Percentiles rank a stretch among this genome's conserved stretches.
Evolutionary conservation across 2,797 vertebrate genomes (phyloP).

Genomic region (Pithecia hirsuta): DNA sequence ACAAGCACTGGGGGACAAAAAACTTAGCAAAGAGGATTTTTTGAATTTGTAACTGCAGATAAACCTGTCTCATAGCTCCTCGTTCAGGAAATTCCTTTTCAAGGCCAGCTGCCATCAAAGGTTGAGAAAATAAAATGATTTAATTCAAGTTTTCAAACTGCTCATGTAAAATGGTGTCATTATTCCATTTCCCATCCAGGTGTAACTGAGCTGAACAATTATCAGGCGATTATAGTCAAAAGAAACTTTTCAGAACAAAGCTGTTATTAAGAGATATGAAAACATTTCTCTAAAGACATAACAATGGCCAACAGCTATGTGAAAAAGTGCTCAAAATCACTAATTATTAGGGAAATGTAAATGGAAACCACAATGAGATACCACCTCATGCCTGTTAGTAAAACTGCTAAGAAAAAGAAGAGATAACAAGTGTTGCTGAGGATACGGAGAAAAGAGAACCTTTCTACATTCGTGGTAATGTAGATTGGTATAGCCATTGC

Average conservation of each 20-base stretch:
- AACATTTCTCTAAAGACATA: not conserved
- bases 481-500: not conserved
- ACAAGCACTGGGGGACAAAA: not conserved
- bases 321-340: not conserved
- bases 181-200: constrained; percentile 23
- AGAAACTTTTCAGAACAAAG: constrained; percentile 40
- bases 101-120: not conserved
- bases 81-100: constrained; percentile 37
- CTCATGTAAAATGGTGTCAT: not conserved
- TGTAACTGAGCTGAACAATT: not conserved
- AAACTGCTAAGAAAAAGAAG: not conserved
- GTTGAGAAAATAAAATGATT: constrained; percentile 27
- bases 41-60: constrained; percentile 22
- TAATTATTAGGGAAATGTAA: not conserved
- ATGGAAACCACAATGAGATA: not conserved
- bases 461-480: not conserved
- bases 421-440: not conserved
- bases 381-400: not conserved
- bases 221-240: not conserved
- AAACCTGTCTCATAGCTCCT: not conserved
- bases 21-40: constrained; percentile 4
- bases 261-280: not conserved
- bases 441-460: not conserved
- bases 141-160: constrained; percentile 1
- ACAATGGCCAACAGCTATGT: not conserved